A percentile compares a stretch with the other conserved stretches of the same genome.
Evolutionary conservation across 2,888 invertebrate genomes (phyloP).

Genomic region (Frankliniella intonsa): DNA sequence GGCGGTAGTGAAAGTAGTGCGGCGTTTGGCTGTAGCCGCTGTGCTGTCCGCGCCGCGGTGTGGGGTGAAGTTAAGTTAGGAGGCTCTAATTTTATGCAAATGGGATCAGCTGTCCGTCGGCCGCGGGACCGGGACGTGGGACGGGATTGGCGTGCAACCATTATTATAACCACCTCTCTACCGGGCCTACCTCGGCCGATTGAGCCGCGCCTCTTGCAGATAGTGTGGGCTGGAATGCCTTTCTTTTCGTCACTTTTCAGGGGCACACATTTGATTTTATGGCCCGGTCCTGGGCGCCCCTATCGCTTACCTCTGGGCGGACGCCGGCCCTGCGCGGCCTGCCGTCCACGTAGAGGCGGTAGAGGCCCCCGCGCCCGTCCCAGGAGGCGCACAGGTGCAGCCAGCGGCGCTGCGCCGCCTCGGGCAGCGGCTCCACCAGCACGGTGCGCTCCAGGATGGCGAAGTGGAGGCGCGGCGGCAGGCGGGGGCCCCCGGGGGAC

Average conservation of each 20-base stretch:
- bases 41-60: neutral
- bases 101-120: neutral
- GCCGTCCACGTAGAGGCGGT: constrained; percentile 60
- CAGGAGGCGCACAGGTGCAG: constrained; percentile 64
- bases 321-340: constrained; percentile 48
- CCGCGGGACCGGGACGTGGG: too few relatives aligned
- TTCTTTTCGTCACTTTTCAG: too few relatives aligned
- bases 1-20: neutral
- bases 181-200: too few relatives aligned
- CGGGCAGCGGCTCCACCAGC: constrained; percentile 49
- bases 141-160: too few relatives aligned
- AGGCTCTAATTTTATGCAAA: neutral
- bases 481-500: constrained; percentile 45
- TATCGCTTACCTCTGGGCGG: constrained; percentile 43
- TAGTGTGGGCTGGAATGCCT: too few relatives aligned
- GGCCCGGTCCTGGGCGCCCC: too few relatives aligned
- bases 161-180: too few relatives aligned
- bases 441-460: constrained; percentile 53
- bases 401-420: constrained; percentile 53
- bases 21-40: neutral
- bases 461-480: constrained; percentile 47
- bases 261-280: too few relatives aligned
- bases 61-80: neutral
- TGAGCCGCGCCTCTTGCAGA: too few relatives aligned
- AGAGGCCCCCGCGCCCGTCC: constrained; percentile 57